These are phyloP conservation scores for Chloromyia formosa DNA, from an alignment of 2,888 invertebrate species.

Conservation along the genomic window DNA sequence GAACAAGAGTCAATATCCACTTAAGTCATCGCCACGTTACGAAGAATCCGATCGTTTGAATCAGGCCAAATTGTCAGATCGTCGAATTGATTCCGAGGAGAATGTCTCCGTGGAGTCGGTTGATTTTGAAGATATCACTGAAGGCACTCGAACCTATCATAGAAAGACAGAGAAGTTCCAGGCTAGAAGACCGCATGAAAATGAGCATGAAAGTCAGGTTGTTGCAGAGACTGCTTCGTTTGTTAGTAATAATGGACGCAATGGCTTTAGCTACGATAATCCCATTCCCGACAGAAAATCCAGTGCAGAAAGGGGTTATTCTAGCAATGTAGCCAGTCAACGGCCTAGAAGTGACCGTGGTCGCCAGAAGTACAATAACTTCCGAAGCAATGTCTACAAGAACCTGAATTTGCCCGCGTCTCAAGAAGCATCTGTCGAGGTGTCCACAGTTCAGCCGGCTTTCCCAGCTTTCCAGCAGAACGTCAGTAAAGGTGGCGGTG, in stretches of 20 bases:
- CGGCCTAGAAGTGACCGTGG: constrained; percentile 45
- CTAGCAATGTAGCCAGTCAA: constrained; percentile 19
- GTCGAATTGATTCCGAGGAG: constrained; percentile 61
- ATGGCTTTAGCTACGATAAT: constrained; percentile 55
- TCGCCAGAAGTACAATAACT: constrained; percentile 40
- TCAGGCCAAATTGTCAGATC: constrained; percentile 52
- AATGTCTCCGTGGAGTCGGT: constrained; percentile 59
- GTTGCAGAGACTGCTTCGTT: constrained; percentile 83
- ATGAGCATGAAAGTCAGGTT: constrained; percentile 70
- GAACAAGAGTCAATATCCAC: constrained; percentile 45
- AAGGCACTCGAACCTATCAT: constrained; percentile 45
- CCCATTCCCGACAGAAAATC: constrained; percentile 35
- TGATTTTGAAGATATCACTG: constrained; percentile 62
- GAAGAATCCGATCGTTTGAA: constrained; percentile 29
- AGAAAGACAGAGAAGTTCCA: constrained; percentile 37
- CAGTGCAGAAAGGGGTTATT: constrained; percentile 19
- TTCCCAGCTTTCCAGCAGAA: not conserved
- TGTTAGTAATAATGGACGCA: constrained; percentile 57
- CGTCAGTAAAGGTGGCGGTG: constrained; percentile 19
- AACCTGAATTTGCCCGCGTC: constrained; percentile 17
- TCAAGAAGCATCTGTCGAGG: constrained; percentile 7
- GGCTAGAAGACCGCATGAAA: constrained; percentile 7
- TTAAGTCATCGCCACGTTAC: constrained; percentile 48
- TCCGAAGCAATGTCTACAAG: constrained; percentile 37
- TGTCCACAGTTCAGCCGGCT: constrained; percentile 13